Evolutionary conservation across 2,888 invertebrate species (phyloP).

Genomic region (Apamea crenata): DNA sequence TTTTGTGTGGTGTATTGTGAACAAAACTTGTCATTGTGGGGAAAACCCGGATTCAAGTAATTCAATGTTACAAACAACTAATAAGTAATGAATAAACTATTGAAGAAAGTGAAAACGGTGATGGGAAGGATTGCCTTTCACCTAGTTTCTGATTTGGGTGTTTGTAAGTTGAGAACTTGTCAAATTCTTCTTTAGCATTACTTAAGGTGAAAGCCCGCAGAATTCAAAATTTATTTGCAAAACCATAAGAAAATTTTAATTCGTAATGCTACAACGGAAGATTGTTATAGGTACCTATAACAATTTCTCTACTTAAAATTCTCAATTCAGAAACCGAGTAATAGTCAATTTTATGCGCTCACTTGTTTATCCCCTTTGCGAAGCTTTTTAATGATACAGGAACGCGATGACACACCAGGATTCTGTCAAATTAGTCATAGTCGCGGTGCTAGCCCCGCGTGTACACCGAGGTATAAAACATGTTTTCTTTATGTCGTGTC

Average conservation of each 20-base stretch:
- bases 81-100: too few relatives aligned
- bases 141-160: not conserved
- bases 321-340: not conserved
- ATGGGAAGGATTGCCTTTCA: not conserved
- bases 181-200: not conserved
- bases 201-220: not conserved
- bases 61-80: not conserved
- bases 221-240: not conserved
- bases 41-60: not conserved
- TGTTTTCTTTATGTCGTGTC: not conserved
- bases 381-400: not conserved
- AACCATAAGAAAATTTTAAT: not conserved
- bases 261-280: not conserved
- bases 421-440: slow-evolving; percentile 4
- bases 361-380: too few relatives aligned
- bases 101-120: not conserved
- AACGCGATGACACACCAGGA: slow-evolving; percentile 5
- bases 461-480: not conserved
- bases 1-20: not conserved
- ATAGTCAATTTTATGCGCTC: not conserved
- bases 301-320: not conserved
- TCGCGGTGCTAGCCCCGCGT: too few relatives aligned
- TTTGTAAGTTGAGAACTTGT: not conserved
- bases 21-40: not conserved
- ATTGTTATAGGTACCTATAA: too few relatives aligned